Percentiles rank a stretch among this genome's conserved stretches.
phyloP scores from a whole-genome alignment of 2,888 invertebrate species.

The Nysson spinosus region DNA sequence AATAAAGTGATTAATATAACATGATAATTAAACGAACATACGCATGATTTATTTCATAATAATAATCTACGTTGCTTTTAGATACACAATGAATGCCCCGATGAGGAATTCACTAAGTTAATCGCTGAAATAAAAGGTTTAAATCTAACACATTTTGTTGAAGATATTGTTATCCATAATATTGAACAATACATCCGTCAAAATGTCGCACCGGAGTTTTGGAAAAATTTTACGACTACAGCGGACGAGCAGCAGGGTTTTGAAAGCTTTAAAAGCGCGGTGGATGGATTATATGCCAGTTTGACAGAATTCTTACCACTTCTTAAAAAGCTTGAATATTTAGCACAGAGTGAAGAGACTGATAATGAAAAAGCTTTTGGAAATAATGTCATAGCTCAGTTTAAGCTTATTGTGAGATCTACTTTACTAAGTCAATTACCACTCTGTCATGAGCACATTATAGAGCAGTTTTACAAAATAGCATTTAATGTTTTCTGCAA shows the following conservation, averaged over 20 bases:
- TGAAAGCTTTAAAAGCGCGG: conserved; percentile 83
- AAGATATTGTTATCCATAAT: conserved; percentile 76
- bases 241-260: conserved; percentile 81
- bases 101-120: conserved; percentile 73
- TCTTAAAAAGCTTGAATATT: conserved; percentile 79
- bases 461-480: conserved; percentile 87
- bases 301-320: conserved; percentile 80
- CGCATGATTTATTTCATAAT: conserved; percentile 14
- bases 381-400: conserved; percentile 79
- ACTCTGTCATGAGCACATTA: conserved; percentile 83
- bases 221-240: conserved; percentile 81
- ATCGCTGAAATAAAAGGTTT: conserved; percentile 68
- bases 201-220: conserved; percentile 82
- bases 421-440: conserved; percentile 86
- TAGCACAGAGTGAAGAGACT: conserved; percentile 65
- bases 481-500: conserved; percentile 85
- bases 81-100: conserved; percentile 64
- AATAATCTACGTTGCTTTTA: conserved; percentile 36
- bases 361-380: conserved; percentile 79
- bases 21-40: conserved; percentile 12
- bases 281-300: conserved; percentile 81
- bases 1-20: conserved; percentile 1
- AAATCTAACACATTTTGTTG: conserved; percentile 71
- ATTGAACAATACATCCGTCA: conserved; percentile 82
- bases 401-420: conserved; percentile 83